Conservation (phyloP, 1,140 invertebrate species). For the Ceratosolen fusciceps region DNA sequence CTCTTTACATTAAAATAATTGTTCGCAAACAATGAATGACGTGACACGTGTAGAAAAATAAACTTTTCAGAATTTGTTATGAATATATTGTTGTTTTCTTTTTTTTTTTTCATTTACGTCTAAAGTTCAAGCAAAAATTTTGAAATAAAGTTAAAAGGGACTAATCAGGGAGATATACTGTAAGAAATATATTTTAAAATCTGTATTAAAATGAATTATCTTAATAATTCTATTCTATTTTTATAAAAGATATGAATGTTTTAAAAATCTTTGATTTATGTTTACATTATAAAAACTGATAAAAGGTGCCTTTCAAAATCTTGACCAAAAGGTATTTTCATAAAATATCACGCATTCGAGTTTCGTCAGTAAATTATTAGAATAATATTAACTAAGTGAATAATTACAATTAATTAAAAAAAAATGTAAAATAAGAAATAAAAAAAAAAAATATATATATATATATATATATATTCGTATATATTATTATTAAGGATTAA, state of each 20-base stretch:
- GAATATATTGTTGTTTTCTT: too few relatives aligned
- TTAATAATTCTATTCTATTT: conserved; percentile 33
- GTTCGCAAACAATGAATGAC: neutral
- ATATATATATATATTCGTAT: too few relatives aligned
- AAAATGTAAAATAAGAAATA: conserved; percentile 24
- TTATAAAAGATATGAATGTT: conserved; percentile 10
- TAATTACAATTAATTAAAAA: neutral
- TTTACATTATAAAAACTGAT: conserved; percentile 32
- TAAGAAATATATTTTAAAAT: conserved; percentile 21
- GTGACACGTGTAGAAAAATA: conserved; percentile 7
- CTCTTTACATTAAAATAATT: conserved; percentile 17
- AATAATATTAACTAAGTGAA: neutral
- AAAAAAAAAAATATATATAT: neutral
- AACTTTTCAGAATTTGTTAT: too few relatives aligned
- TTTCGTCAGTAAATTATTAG: neutral
- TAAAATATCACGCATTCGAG: neutral
- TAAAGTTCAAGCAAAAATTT: neutral
- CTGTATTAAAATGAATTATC: conserved; percentile 33
- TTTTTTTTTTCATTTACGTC: conserved; percentile 24
- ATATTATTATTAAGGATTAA: neutral
- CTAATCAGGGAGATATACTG: conserved; percentile 11
- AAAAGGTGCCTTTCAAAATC: conserved; percentile 43
- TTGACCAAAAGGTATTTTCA: conserved; percentile 33
- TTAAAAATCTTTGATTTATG: neutral
- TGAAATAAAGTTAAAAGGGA: conserved; percentile 5